Conservation (phyloP, 2,888 invertebrate species). For the Ophion obscuratus region DNA sequence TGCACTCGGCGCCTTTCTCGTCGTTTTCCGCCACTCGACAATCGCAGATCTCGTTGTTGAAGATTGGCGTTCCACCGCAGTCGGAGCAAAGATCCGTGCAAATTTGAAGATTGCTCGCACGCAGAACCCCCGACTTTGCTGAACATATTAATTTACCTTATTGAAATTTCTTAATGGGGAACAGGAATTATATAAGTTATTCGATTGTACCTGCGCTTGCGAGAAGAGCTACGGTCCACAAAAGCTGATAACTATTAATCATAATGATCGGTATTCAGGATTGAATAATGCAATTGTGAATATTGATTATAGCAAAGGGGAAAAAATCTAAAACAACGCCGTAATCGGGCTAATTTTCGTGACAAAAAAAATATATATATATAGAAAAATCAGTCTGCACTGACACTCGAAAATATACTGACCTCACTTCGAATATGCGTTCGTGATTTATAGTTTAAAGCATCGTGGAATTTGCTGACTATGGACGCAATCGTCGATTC, state of each 20-base stretch:
- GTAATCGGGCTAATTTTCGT: neutral
- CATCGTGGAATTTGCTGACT: slow-evolving; percentile 68
- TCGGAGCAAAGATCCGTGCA: slow-evolving; percentile 72
- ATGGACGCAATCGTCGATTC: neutral
- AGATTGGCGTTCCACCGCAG: slow-evolving; percentile 68
- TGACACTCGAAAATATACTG: slow-evolving; percentile 35
- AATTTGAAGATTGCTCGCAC: slow-evolving; percentile 61
- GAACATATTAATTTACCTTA: slow-evolving; percentile 9
- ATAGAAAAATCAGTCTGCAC: neutral
- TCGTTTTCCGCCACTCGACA: slow-evolving; percentile 68
- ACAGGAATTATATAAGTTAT: neutral
- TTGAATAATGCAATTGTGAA: neutral
- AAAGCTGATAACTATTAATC: slow-evolving; percentile 32
- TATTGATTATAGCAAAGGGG: neutral
- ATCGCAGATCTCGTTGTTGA: slow-evolving; percentile 69
- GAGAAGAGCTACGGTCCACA: slow-evolving; percentile 35
- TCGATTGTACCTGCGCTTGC: slow-evolving; percentile 42
- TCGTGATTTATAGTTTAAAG: slow-evolving; percentile 63
- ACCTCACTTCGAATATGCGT: slow-evolving; percentile 11
- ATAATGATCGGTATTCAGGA: slow-evolving; percentile 14
- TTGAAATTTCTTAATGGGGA: neutral
- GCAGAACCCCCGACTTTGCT: slow-evolving; percentile 62
- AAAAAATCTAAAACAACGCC: neutral
- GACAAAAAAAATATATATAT: neutral
- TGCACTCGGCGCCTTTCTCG: slow-evolving; percentile 69